Evolutionary conservation across 2,888 invertebrate genomes (phyloP), one percentile per base, ranked within the genome.

Genomic region (Eilema depressum): DNA sequence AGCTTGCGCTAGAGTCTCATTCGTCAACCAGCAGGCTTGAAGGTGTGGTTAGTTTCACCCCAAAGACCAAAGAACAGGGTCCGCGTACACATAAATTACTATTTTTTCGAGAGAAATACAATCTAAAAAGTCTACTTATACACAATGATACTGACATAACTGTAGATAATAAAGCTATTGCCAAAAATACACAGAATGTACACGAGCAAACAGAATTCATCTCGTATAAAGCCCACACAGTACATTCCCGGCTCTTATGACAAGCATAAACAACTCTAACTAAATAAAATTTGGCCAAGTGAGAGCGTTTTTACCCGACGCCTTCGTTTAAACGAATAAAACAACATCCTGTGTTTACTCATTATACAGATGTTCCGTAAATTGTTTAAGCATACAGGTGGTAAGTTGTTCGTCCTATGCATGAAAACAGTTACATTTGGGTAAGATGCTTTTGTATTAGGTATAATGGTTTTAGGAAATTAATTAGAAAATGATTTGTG

Each of bases 271-370:
- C 72, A 73, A 69, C 26, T 60, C 62, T 73, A 73, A 69, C 66
- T 73, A 73, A 73, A 73, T 73, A 73, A 73, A 69, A 69, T 73
- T 73, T 66, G 63, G 66, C 66, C 69, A 69, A 72, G 69, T 47
- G 60, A 68, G 63, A 69, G 33, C 63, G 23, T 67, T 76, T 73
- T 71, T 63, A 73, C 65, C 69, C 74, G 73, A 73, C 77, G 81
- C 75, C 74, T 69, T 70, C 70, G 73, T 69, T 66, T 72, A 66
- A 75, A 73, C 71, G 79, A 79, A 79, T 74, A 75, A 37, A 73
- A 64, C 67, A 79, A 81, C 80, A 79, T 81, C 80, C 80, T 71
- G 77, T 81, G 71, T 81, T 74, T 73, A 71, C 70, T 74, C 70
- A 78, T 80, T 80, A 75, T 68, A 66, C 60, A 37, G 70, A 64